Percentiles rank a stretch among this genome's conserved stretches.
Conservation (phyloP, 2,888 invertebrate species). For the Laspeyria flexula region DNA sequence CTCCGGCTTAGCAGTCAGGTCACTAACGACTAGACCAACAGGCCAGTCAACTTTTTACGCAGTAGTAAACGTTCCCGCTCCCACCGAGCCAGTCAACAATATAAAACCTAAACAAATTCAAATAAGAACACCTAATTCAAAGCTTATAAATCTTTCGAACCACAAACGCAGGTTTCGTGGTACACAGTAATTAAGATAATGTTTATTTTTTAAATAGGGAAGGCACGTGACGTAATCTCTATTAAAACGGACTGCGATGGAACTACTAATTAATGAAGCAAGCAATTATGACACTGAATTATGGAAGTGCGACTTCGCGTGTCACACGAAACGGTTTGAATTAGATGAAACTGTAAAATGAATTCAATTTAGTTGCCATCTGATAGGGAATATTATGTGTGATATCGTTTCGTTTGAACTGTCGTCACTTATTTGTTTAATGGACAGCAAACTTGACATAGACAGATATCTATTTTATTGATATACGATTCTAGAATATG, state of each 20-base stretch:
- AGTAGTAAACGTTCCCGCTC: too few relatives aligned
- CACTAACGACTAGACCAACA: too few relatives aligned
- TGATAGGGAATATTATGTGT: background rate
- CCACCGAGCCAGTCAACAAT: too few relatives aligned
- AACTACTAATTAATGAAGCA: constrained; percentile 60
- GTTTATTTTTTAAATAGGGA: constrained; percentile 54
- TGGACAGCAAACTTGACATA: too few relatives aligned
- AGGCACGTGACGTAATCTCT: constrained; percentile 41
- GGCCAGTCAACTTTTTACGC: too few relatives aligned
- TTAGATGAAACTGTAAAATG: constrained; percentile 20
- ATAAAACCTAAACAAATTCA: background rate
- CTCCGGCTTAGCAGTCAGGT: too few relatives aligned
- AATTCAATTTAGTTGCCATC: constrained; percentile 12
- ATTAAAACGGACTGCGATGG: constrained; percentile 41
- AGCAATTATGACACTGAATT: constrained; percentile 74
- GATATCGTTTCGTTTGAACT: too few relatives aligned
- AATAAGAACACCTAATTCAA: constrained; percentile 28
- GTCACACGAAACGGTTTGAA: constrained; percentile 44
- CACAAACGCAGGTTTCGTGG: constrained; percentile 58
- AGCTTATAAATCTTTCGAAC: constrained; percentile 11
- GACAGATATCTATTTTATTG: too few relatives aligned
- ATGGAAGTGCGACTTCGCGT: constrained; percentile 69
- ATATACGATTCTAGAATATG: too few relatives aligned
- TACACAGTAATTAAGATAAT: constrained; percentile 62
- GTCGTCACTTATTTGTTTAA: too few relatives aligned